A percentile compares a stretch with the other conserved stretches of the same genome.
Evolutionary conservation across 2,888 invertebrate genomes (phyloP).

Genomic region (Cheilosia grossa): DNA sequence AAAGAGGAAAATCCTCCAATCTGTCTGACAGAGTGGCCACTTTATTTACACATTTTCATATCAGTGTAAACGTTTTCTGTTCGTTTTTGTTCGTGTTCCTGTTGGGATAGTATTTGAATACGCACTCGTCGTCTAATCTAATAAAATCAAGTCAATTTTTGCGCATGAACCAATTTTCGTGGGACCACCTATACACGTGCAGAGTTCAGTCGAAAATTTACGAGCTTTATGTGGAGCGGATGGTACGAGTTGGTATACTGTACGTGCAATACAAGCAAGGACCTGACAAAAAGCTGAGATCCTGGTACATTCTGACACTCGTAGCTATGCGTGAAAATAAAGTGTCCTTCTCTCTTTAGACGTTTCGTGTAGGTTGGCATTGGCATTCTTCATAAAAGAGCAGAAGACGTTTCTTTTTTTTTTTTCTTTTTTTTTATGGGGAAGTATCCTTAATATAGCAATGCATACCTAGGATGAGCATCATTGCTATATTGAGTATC

Average conservation of each 20-base stretch:
- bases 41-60: not conserved
- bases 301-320: not conserved
- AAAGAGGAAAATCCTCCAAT: not conserved
- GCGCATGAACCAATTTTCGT: constrained; percentile 53
- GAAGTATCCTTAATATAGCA: constrained; percentile 3
- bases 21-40: not conserved
- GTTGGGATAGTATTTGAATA: not conserved
- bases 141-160: constrained; percentile 30
- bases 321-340: constrained; percentile 6
- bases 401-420: not conserved
- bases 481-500: not conserved
- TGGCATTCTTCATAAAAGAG: not conserved
- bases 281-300: not conserved
- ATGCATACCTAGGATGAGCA: not conserved
- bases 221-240: constrained; percentile 20
- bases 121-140: constrained; percentile 30
- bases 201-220: constrained; percentile 9
- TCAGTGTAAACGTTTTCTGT: not conserved
- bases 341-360: not conserved
- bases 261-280: constrained; percentile 15
- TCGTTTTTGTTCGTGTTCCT: not conserved
- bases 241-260: not conserved
- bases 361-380: not conserved
- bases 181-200: constrained; percentile 12
- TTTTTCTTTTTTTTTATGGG: not conserved